A percentile compares a stretch with the other conserved stretches of the same genome.
These are phyloP conservation scores for Acanthochromis polyacanthus DNA, from an alignment of 2,113 vertebrate species.

Conservation along the genomic window DNA sequence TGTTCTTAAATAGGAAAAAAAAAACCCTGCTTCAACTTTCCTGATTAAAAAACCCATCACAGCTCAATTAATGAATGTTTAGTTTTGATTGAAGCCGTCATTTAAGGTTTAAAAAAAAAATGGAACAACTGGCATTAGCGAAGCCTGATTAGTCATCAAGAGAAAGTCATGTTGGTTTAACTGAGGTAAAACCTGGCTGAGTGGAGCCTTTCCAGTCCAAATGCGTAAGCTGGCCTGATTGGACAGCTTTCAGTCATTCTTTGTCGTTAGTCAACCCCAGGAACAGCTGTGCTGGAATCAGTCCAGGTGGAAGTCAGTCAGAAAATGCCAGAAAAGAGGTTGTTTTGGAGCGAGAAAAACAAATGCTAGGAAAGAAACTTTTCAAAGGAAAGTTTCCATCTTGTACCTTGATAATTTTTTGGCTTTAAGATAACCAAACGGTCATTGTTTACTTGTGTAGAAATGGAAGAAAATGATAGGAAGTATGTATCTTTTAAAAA, in stretches of 20 bases:
- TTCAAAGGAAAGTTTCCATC: not conserved
- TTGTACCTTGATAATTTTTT: not conserved
- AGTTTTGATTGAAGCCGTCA: not conserved
- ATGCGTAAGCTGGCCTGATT: slow-evolving; percentile 15
- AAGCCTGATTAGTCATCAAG: slow-evolving; percentile 16
- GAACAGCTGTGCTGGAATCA: slow-evolving; percentile 38
- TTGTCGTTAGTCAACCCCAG: slow-evolving; percentile 14
- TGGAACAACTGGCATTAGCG: not conserved
- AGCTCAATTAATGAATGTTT: too few relatives aligned
- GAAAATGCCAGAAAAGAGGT: not conserved
- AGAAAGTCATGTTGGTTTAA: not conserved
- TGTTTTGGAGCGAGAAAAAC: not conserved
- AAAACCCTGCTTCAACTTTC: not conserved
- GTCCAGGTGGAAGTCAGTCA: slow-evolving; percentile 15
- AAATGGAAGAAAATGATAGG: too few relatives aligned
- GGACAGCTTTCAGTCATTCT: slow-evolving; percentile 45
- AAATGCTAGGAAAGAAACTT: not conserved
- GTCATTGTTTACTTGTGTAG: too few relatives aligned
- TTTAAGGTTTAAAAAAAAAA: slow-evolving; percentile 3
- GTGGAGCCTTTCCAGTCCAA: slow-evolving; percentile 7
- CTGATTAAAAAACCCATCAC: not conserved
- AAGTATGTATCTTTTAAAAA: too few relatives aligned
- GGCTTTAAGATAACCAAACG: too few relatives aligned
- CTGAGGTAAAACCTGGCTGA: slow-evolving; percentile 20
- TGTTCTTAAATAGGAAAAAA: not conserved